Evolutionary conservation across 1,140 invertebrate species (phyloP), one percentile per base, ranked within the genome.

Genomic region (Drosophila burlai): DNA sequence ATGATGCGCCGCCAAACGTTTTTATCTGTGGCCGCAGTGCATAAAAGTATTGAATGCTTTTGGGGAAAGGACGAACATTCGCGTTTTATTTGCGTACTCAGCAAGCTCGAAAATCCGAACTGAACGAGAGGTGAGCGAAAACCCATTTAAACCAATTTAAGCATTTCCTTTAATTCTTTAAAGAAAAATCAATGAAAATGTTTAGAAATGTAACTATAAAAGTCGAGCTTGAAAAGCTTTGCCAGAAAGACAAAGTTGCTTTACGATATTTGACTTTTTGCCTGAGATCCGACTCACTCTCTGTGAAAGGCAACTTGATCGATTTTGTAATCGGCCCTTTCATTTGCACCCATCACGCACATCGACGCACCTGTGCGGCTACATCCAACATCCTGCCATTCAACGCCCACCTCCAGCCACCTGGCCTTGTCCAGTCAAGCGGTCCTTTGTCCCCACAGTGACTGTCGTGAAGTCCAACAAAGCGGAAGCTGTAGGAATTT

Each of bases 401-500:
- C 18, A 54, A 2, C 34, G 52, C 52, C 16, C 26, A 29, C 9
- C 59, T 21, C 36, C 38, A 34, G 2, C 40, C 55, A 50, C 60
- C 52, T 81, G 60, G 71, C 67, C 55, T 61, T 74, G 71, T 74
- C 77, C 55, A 52, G 64, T 67, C 46, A 81, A 68, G 55, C 58
- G 71, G 60, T 62, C 75, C 83, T 80, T 87, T 87, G 81, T 75
- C 59, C 71, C 57, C 74, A 54, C 55, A 61, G 46, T 58, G 55
- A 65, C 66, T 79, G 78, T 45, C 81, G 62, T 60, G 65, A 59
- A 76, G 80, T 77, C 69, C 81, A 90, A 85, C 85, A 69, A 81
- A 84, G 84, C 85, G 84, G 85, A 89, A 89, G 85, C 85, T 89
- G 85, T 89, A 80, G 85, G 85, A 90, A 90, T 89, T 89, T 80